Percentiles rank a stretch among this genome's conserved stretches.
Evolutionary conservation across 2,888 invertebrate species (phyloP).

Genomic region (Plusia festucae): DNA sequence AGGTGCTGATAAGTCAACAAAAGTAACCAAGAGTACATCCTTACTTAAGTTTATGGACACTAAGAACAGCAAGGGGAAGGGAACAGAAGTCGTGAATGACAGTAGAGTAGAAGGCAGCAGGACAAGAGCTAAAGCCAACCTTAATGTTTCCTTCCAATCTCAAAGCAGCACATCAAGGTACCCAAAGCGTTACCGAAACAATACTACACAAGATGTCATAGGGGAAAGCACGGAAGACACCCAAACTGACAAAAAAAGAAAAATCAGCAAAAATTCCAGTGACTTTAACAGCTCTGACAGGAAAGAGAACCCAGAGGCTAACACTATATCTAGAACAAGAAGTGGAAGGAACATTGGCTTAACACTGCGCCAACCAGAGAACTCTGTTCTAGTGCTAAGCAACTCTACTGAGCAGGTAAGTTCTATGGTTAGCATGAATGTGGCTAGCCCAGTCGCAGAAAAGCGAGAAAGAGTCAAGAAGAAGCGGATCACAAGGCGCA

Average conservation of each 20-base stretch:
- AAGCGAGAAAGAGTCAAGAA: conserved; percentile 48
- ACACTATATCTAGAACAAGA: conserved; percentile 71
- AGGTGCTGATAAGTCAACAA: conserved; percentile 64
- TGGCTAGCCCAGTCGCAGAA: conserved; percentile 62
- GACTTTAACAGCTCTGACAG: conserved; percentile 70
- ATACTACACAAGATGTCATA: conserved; percentile 35
- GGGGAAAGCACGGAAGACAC: conserved; percentile 33
- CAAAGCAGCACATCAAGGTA: conserved; percentile 75
- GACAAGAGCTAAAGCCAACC: conserved; percentile 55
- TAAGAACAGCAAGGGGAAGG: conserved; percentile 60
- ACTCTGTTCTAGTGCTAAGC: conserved; percentile 74
- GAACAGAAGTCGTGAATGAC: conserved; percentile 10
- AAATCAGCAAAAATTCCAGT: conserved; percentile 62
- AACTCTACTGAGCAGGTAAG: conserved; percentile 76
- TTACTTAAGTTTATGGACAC: conserved; percentile 76
- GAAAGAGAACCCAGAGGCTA: conserved; percentile 75
- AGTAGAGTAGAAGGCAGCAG: conserved; percentile 35
- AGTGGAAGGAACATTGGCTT: conserved; percentile 76
- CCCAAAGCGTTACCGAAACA: conserved; percentile 74
- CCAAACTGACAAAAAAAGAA: conserved; percentile 55
- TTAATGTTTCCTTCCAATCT: conserved; percentile 76
- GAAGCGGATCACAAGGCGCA: conserved; percentile 59
- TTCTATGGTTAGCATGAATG: conserved; percentile 76
- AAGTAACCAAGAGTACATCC: conserved; percentile 75
- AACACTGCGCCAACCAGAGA: conserved; percentile 68